phyloP scores from a whole-genome alignment of 2,797 vertebrate genomes.

The Muscicapa comitata region DNA sequence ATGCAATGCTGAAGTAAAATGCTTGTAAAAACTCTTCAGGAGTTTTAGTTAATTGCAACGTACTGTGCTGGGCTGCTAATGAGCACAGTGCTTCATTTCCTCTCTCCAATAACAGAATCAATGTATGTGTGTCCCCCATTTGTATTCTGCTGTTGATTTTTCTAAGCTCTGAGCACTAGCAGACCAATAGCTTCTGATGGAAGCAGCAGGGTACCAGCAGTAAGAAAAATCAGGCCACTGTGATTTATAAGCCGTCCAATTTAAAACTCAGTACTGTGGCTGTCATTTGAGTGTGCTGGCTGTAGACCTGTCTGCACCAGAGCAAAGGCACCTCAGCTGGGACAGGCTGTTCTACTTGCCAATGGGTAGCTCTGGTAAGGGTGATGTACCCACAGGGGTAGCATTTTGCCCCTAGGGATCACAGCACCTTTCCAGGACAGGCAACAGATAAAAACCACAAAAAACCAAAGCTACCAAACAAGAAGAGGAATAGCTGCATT shows the following conservation, averaged over 20 bases:
- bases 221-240: not conserved
- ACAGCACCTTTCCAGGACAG: not conserved
- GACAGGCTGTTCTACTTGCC: not conserved
- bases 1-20: not conserved
- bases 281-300: accelerated
- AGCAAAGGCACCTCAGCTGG: not conserved
- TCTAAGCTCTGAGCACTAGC: not conserved
- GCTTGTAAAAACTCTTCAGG: not conserved
- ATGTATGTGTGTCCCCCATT: not conserved
- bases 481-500: not conserved
- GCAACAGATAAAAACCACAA: not conserved
- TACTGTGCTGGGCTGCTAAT: not conserved
- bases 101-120: not conserved
- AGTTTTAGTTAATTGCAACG: not conserved
- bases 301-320: not conserved
- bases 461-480: not conserved
- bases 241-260: not conserved
- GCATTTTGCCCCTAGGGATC: not conserved
- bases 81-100: not conserved
- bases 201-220: not conserved
- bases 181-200: not conserved
- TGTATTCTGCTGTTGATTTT: not conserved
- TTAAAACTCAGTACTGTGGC: not conserved
- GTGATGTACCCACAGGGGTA: accelerated
- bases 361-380: not conserved